Conservation (phyloP, 1,140 invertebrate species). For the Caerostris extrusa region DNA sequence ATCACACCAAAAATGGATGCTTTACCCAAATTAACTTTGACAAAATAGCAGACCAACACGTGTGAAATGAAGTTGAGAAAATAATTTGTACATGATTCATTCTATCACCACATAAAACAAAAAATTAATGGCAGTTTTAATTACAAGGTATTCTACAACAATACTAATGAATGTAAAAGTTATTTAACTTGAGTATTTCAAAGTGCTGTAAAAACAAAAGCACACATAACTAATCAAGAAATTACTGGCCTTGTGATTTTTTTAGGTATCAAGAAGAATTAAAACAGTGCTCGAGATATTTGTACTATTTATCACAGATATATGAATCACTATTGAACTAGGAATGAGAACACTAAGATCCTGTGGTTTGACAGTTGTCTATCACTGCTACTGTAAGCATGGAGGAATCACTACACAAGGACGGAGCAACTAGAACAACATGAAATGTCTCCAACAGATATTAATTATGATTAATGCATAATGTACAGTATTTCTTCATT, state of each 20-base stretch:
- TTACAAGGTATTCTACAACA: constrained; percentile 37
- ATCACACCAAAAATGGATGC: too few species aligned
- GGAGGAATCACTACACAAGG: constrained; percentile 60
- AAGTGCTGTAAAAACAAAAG: constrained; percentile 32
- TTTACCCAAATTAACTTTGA: too few species aligned
- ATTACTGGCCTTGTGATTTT: constrained; percentile 55
- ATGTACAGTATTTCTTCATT: too few species aligned
- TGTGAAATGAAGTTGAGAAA: not conserved
- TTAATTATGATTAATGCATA: too few species aligned
- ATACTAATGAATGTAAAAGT: not conserved
- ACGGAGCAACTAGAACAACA: constrained; percentile 65
- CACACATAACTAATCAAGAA: constrained; percentile 29
- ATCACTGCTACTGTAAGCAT: constrained; percentile 70
- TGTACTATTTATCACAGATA: constrained; percentile 77
- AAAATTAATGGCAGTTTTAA: constrained; percentile 32
- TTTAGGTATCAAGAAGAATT: constrained; percentile 7
- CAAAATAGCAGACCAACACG: too few species aligned
- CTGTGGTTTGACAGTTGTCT: constrained; percentile 60
- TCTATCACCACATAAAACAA: not conserved
- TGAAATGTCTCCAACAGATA: not conserved
- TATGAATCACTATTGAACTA: constrained; percentile 69
- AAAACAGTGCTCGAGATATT: constrained; percentile 60
- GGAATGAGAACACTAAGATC: constrained; percentile 47
- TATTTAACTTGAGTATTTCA: not conserved
- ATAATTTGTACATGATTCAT: not conserved